phyloP scores from a whole-genome alignment of 2,797 vertebrate genomes.

The Scyliorhinus canicula region DNA sequence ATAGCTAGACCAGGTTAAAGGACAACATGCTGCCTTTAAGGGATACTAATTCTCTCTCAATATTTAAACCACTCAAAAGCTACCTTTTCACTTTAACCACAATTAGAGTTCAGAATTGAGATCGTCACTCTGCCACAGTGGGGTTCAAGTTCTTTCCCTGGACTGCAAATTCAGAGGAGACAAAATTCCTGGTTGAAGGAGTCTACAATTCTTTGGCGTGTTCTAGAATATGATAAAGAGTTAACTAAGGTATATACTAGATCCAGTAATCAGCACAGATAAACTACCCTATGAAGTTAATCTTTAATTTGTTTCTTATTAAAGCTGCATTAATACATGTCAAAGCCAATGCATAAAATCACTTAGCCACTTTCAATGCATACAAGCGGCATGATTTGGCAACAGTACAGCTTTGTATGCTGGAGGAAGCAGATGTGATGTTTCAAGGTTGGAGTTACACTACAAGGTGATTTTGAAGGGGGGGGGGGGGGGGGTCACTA shows the following conservation, averaged over 20 bases:
- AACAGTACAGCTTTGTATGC: not conserved
- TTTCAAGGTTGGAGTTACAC: not conserved
- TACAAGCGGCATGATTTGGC: not conserved
- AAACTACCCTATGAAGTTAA: no score
- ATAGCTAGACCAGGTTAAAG: not conserved
- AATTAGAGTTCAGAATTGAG: no score
- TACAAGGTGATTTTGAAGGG: not conserved
- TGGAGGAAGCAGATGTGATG: not conserved
- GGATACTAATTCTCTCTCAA: not conserved
- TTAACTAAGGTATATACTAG: no score
- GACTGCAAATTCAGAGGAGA: no score
- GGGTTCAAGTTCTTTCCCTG: no score
- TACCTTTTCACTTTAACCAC: not conserved
- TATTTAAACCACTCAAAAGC: not conserved
- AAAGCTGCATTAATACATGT: not conserved
- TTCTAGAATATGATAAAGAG: no score
- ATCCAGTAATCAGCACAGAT: no score
- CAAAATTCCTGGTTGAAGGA: no score
- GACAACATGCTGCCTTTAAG: not conserved
- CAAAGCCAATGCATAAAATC: not conserved
- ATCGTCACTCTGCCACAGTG: no score
- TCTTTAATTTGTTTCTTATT: not conserved
- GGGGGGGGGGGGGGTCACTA: no score
- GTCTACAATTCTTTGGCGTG: no score
- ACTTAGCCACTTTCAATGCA: not conserved